These are phyloP conservation scores for Scolopax mira DNA, from an alignment of 2,113 vertebrate species.

Conservation along the genomic window DNA sequence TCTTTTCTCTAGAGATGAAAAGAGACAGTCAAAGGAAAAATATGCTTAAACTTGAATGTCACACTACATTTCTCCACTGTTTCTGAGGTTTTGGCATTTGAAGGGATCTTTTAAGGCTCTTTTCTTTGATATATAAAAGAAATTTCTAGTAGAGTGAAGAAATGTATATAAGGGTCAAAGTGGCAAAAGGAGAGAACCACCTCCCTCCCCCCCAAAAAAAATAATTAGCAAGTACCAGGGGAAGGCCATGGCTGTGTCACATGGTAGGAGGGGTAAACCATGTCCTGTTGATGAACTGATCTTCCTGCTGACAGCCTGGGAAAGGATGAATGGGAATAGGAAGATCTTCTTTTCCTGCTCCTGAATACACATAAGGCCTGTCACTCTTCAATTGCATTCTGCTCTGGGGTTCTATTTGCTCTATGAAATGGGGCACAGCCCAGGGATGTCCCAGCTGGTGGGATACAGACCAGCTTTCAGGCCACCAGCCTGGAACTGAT, in stretches of 20 bases:
- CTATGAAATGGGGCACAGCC: neutral
- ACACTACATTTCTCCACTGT: neutral
- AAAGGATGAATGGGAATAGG: neutral
- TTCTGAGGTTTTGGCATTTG: slow-evolving; percentile 41
- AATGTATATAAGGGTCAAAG: neutral
- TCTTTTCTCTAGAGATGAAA: slow-evolving; percentile 19
- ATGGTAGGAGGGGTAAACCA: neutral
- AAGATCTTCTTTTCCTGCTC: neutral
- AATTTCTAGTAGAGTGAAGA: neutral
- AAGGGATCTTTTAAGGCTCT: slow-evolving; percentile 7
- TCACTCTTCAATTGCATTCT: neutral
- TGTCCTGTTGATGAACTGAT: neutral
- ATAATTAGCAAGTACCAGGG: neutral
- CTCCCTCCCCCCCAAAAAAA: neutral
- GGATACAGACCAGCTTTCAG: neutral
- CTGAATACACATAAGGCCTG: neutral
- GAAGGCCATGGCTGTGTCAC: neutral
- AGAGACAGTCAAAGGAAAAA: slow-evolving; percentile 24
- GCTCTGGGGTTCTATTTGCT: neutral
- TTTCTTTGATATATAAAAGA: slow-evolving; percentile 6
- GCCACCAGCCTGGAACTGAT: neutral
- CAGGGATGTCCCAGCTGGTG: neutral
- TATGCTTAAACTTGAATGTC: slow-evolving; percentile 30
- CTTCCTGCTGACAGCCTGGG: neutral
- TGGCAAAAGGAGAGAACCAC: neutral